Conservation (phyloP, 2,888 invertebrate genomes). For the Gari tellinella region DNA sequence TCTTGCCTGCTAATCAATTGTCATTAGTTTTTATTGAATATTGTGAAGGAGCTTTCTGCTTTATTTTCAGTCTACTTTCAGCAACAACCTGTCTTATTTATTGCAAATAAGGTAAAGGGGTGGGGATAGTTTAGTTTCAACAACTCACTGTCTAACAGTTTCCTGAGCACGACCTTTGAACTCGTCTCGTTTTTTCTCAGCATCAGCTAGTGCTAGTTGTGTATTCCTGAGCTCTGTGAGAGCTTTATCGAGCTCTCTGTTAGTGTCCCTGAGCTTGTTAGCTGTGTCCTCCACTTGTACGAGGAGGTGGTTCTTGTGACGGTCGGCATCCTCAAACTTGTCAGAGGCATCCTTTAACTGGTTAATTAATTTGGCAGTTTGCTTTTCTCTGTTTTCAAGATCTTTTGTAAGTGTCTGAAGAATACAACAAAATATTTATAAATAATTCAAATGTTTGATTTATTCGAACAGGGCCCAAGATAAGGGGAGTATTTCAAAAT, state of each 20-base stretch:
- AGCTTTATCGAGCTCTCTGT: constrained; percentile 75
- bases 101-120: no score
- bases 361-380: constrained; percentile 76
- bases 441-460: no score
- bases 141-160: constrained; percentile 82
- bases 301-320: constrained; percentile 71
- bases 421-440: background rate
- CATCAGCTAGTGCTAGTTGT: constrained; percentile 73
- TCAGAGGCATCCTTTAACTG: constrained; percentile 79
- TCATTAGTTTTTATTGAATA: no score
- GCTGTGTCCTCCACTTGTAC: constrained; percentile 77
- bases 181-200: constrained; percentile 79
- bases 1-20: no score
- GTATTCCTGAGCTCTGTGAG: constrained; percentile 73
- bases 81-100: no score
- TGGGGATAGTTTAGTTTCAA: no score
- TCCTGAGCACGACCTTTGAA: constrained; percentile 81
- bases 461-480: no score
- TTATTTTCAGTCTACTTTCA: no score
- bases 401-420: constrained; percentile 80
- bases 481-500: no score
- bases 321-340: constrained; percentile 76
- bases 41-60: no score
- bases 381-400: constrained; percentile 76
- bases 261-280: constrained; percentile 71